Base-by-base conservation (phyloP, 2,888 invertebrate genomes). In the Neocrepidodera transversa region DNA sequence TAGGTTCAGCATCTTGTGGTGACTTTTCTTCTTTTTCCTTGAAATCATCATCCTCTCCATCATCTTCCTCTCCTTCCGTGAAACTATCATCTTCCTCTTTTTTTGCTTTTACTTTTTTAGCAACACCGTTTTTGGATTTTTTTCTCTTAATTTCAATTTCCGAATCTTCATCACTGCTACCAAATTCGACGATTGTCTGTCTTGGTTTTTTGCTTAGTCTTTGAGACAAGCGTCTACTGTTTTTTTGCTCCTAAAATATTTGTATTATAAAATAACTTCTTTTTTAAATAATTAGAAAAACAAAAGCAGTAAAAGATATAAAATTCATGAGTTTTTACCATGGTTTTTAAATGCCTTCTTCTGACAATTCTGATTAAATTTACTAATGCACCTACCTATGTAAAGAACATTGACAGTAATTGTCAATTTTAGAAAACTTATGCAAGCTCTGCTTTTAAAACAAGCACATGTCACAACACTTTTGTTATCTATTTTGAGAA, bases 121-220 rank as follows among this genome's bases (percentile, higher is more conserved):
- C 51, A 13, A 55, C 51, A 18, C 62, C 66, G 23, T 66, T 66
- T 51, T 66, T 66, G 2, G 62, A 36, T 43, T 62, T 65, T 43
- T 61, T 62, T 40, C 59, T 70, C 43, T 53, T 58, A 6, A 63
- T 67, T 58, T 70, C 65, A 3, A 64, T 62, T 2, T 68, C 68
- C 0, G 64, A 62, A 35, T 35, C 36, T 8, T 62, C 63, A 13
- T 69, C 70, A 36, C 67, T 58, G n/a, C 51, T 51, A 23, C 65
- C 49, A 38, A 43, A 49, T 28, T 61, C 38, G 63, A 71, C 53
- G 7, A 66, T 55, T 0, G 68, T 64, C 45, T 73, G 60, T 36
- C 74, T 66, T 6, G 76, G 74, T 52, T 76, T 77, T 64, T 76
- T 78, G 43, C 73, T 73, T 48, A 71, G 63, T 42, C 76, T 64